Percentiles rank a stretch among this genome's conserved stretches.
Evolutionary conservation across 2,797 vertebrate species (phyloP).

Genomic region (Nannoperca obscura): DNA sequence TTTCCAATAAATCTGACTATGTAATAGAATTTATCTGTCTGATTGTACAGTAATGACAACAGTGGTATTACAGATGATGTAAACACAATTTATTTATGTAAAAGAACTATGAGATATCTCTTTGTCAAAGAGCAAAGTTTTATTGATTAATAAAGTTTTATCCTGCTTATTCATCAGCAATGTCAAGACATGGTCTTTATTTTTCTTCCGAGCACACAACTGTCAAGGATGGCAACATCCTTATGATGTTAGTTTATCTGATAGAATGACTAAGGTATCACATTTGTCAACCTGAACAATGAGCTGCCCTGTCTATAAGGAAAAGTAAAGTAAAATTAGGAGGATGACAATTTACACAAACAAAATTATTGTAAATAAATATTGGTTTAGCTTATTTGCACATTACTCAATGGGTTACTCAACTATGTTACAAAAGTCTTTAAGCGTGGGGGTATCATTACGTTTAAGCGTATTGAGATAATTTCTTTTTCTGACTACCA

Average conservation of each 20-base stretch:
- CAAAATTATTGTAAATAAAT: not conserved
- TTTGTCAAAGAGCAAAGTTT: slow-evolving; percentile 88
- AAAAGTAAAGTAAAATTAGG: too few species aligned
- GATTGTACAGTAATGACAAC: slow-evolving; percentile 74
- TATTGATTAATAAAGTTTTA: slow-evolving; percentile 96
- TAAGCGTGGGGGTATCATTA: not conserved
- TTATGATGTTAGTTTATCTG: too few species aligned
- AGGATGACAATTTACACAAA: too few species aligned
- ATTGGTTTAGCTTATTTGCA: not conserved
- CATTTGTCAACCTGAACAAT: too few species aligned
- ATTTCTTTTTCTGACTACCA: not conserved
- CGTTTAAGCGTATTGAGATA: not conserved
- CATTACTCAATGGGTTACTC: not conserved
- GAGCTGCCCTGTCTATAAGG: too few species aligned
- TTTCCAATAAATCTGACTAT: slow-evolving; percentile 51
- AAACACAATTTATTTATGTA: slow-evolving; percentile 76
- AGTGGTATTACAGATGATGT: slow-evolving; percentile 73
- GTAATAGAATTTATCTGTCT: slow-evolving; percentile 62
- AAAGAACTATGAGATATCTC: slow-evolving; percentile 58
- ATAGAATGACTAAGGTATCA: too few species aligned
- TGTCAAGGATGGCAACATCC: not conserved
- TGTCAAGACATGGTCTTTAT: slow-evolving; percentile 61
- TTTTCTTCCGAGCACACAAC: not conserved
- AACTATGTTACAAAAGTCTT: not conserved
- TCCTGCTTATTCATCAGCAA: slow-evolving; percentile 87